Percentiles rank a stretch among this genome's conserved stretches.
Evolutionary conservation across 2,888 invertebrate species (phyloP).

Genomic region (Brachyopa scutellaris): DNA sequence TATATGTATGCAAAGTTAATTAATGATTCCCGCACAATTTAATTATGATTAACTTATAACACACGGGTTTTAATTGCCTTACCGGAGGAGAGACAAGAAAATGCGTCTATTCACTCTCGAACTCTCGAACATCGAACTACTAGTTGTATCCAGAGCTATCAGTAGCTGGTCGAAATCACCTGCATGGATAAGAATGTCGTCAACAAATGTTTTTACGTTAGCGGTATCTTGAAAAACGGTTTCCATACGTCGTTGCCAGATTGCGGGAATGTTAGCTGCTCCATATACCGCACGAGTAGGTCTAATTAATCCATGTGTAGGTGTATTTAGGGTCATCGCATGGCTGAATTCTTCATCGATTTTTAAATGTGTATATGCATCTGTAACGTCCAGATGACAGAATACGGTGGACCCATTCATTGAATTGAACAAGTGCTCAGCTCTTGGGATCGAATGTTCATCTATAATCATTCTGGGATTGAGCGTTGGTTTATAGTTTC

Average conservation of each 20-base stretch:
- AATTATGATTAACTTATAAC: too few species aligned
- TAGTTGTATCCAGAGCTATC: not conserved
- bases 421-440: constrained; percentile 40
- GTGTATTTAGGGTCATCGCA: too few species aligned
- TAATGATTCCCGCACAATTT: too few species aligned
- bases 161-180: constrained; percentile 14
- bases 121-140: too few species aligned
- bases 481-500: constrained; percentile 50
- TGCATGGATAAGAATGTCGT: constrained; percentile 17
- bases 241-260: too few species aligned
- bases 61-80: too few species aligned
- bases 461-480: constrained; percentile 50
- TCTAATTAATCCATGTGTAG: too few species aligned
- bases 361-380: constrained; percentile 20
- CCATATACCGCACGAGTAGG: constrained; percentile 27
- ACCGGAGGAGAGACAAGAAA: too few species aligned
- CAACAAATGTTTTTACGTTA: constrained; percentile 6
- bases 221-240: constrained; percentile 9
- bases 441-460: constrained; percentile 40
- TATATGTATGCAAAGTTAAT: too few species aligned
- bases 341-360: constrained; percentile 27
- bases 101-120: too few species aligned
- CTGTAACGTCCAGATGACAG: constrained; percentile 24
- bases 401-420: constrained; percentile 26
- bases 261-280: constrained; percentile 24